These are phyloP conservation scores for Sesamia inferens DNA, from an alignment of 2,888 invertebrate species.

Conservation along the genomic window DNA sequence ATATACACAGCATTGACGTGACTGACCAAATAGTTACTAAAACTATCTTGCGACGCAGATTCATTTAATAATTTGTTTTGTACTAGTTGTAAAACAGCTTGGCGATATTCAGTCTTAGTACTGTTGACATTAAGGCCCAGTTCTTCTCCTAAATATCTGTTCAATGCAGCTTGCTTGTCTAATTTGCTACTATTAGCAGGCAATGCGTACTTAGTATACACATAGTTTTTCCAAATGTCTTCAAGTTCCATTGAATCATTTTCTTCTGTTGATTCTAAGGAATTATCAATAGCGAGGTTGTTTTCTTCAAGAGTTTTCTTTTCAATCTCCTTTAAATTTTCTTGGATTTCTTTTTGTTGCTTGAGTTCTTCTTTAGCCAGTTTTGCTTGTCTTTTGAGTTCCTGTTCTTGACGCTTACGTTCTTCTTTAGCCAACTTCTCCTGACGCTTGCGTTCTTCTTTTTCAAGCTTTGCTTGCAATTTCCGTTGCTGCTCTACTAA, in stretches of 20 bases:
- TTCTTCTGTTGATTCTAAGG: constrained; percentile 71
- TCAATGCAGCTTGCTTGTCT: constrained; percentile 77
- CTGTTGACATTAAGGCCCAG: constrained; percentile 79
- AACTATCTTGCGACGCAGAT: constrained; percentile 67
- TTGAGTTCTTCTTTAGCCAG: constrained; percentile 68
- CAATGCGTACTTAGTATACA: constrained; percentile 81
- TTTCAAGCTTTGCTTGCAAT: constrained; percentile 71
- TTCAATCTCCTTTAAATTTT: constrained; percentile 69
- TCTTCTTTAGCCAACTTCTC: constrained; percentile 67
- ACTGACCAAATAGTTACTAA: constrained; percentile 75
- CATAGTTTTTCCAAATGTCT: constrained; percentile 81
- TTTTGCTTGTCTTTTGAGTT: constrained; percentile 70
- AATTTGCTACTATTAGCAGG: constrained; percentile 73
- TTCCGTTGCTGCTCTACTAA: constrained; percentile 70
- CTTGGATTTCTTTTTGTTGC: constrained; percentile 64
- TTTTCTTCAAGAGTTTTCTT: constrained; percentile 69
- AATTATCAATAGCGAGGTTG: constrained; percentile 60
- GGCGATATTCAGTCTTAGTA: constrained; percentile 80
- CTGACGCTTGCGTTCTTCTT: constrained; percentile 66
- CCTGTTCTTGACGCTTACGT: constrained; percentile 68
- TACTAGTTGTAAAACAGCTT: constrained; percentile 79
- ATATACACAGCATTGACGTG: constrained; percentile 78
- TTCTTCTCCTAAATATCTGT: constrained; percentile 79
- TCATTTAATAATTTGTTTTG: constrained; percentile 76
- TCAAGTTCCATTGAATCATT: constrained; percentile 79